phyloP scores from a whole-genome alignment of 2,888 invertebrate genomes.

The Drosophila anceps region DNA sequence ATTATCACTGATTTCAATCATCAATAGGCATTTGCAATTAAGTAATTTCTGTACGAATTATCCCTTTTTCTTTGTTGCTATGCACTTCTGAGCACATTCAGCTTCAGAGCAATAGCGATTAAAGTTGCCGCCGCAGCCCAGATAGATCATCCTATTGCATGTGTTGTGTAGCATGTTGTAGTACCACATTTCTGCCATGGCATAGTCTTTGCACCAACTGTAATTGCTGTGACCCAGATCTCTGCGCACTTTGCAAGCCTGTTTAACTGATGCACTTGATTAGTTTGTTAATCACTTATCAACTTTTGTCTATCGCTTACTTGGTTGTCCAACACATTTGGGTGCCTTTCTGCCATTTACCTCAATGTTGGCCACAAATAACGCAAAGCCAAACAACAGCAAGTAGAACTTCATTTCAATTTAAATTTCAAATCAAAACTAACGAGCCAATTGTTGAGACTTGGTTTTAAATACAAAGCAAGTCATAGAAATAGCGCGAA shows the following conservation, averaged over 20 bases:
- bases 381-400: background rate
- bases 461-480: slow-evolving; percentile 20
- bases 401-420: slow-evolving; percentile 15
- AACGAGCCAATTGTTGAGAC: background rate
- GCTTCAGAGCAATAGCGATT: slow-evolving; percentile 39
- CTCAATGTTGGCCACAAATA: slow-evolving; percentile 4
- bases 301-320: background rate
- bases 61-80: background rate
- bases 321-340: slow-evolving; percentile 23
- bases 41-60: background rate
- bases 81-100: slow-evolving; percentile 9
- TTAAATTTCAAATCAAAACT: slow-evolving; percentile 15
- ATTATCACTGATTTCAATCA: no score
- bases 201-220: slow-evolving; percentile 7
- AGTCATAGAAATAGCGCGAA: background rate
- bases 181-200: slow-evolving; percentile 29
- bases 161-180: background rate
- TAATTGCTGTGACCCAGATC: slow-evolving; percentile 19
- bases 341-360: rapidly evolving
- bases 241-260: background rate
- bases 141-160: slow-evolving; percentile 18
- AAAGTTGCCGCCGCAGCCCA: slow-evolving; percentile 44
- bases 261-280: background rate
- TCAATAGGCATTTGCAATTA: background rate
- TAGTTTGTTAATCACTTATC: background rate